Conservation (phyloP, 1,140 invertebrate genomes). For the Vanessa tameamea region DNA sequence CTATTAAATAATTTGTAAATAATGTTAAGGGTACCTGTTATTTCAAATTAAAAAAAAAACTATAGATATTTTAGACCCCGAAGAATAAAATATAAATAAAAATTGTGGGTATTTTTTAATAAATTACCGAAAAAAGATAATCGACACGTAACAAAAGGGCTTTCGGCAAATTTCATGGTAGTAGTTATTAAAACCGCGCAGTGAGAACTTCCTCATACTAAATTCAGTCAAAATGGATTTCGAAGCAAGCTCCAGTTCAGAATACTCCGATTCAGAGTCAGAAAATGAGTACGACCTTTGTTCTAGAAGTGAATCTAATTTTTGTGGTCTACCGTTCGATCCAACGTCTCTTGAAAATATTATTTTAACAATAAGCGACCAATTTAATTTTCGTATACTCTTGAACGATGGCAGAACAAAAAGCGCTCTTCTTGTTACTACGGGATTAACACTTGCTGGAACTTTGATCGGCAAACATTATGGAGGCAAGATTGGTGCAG, state of each 20-base stretch:
- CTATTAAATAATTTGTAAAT: too few relatives aligned
- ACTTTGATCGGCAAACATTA: conserved; percentile 63
- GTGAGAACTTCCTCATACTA: background rate
- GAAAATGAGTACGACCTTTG: conserved; percentile 47
- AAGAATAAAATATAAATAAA: too few relatives aligned
- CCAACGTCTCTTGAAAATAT: conserved; percentile 58
- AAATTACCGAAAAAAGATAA: too few relatives aligned
- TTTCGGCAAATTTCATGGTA: too few relatives aligned
- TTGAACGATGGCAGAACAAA: conserved; percentile 51
- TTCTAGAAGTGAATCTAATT: conserved; percentile 36
- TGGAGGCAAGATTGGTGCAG: conserved; percentile 67
- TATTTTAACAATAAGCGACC: conserved; percentile 60
- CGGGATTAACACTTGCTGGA: conserved; percentile 63
- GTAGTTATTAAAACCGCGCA: background rate
- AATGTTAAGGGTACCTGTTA: too few relatives aligned
- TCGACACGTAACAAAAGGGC: too few relatives aligned
- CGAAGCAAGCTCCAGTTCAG: conserved; percentile 27
- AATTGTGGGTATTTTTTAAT: too few relatives aligned
- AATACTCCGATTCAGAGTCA: conserved; percentile 43
- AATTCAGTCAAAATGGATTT: conserved; percentile 15
- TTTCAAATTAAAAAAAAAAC: too few relatives aligned
- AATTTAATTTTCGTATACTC: conserved; percentile 65
- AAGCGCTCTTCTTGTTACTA: conserved; percentile 57
- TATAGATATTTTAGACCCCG: too few relatives aligned
- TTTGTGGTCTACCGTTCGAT: conserved; percentile 49